A percentile compares a stretch with the other conserved stretches of the same genome.
These are phyloP conservation scores for Siniperca knerii DNA, from an alignment of 2,113 vertebrate species.

Conservation along the genomic window DNA sequence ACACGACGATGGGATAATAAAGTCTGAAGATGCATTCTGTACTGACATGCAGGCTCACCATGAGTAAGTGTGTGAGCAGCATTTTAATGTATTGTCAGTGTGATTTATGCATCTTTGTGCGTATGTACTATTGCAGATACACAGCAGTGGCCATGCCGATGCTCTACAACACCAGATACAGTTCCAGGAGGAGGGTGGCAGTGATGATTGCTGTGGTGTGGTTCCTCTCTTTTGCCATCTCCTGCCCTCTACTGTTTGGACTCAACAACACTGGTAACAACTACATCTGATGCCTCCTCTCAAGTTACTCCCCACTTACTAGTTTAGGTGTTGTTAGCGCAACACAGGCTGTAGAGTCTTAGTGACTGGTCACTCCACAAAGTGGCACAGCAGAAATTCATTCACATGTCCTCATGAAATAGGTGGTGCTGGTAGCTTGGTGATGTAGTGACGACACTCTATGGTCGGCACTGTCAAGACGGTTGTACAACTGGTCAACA, in stretches of 20 bases:
- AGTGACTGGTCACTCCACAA: background rate
- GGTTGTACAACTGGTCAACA: too few relatives aligned
- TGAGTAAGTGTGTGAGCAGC: background rate
- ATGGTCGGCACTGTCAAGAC: too few relatives aligned
- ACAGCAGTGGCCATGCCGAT: constrained; percentile 86
- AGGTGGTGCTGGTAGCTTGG: too few relatives aligned
- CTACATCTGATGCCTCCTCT: background rate
- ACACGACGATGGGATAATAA: background rate
- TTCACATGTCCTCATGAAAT: too few relatives aligned
- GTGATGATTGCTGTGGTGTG: constrained; percentile 85
- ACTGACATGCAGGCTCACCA: background rate
- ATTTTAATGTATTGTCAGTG: background rate
- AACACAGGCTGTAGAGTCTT: too few relatives aligned
- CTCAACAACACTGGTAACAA: constrained; percentile 83
- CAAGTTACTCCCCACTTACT: background rate
- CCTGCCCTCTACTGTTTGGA: constrained; percentile 85
- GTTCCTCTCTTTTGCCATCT: constrained; percentile 86
- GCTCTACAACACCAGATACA: constrained; percentile 86
- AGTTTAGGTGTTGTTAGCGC: background rate
- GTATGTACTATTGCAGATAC: constrained; percentile 69
- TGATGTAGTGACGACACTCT: too few relatives aligned
- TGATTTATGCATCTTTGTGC: background rate
- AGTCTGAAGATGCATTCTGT: background rate
- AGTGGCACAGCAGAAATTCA: background rate
- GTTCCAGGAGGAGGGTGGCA: constrained; percentile 82